A percentile compares a stretch with the other conserved stretches of the same genome.
These are phyloP conservation scores for Morone saxatilis DNA, from an alignment of 2,113 vertebrate genomes.

Conservation along the genomic window DNA sequence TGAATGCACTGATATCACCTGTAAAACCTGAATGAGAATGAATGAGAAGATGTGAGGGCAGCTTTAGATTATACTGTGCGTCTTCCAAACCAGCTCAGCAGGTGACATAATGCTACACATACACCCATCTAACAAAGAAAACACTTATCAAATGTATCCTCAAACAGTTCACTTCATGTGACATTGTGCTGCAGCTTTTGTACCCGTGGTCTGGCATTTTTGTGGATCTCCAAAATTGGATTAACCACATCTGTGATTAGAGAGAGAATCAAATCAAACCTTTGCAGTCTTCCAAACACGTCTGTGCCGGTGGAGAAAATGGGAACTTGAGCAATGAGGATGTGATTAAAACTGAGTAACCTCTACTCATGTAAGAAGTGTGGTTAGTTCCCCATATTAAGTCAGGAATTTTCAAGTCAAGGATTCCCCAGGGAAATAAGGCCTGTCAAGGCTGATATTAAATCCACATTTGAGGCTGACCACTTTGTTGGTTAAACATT, in stretches of 20 bases:
- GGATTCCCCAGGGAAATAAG: constrained; percentile 17
- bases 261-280: neutral
- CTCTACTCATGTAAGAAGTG: neutral
- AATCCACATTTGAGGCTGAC: constrained; percentile 27
- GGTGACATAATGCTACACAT: no score
- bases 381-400: constrained; percentile 25
- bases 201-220: no score
- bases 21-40: no score
- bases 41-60: no score
- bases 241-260: neutral
- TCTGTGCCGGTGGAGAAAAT: neutral
- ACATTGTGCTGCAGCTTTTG: no score
- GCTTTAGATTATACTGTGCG: no score
- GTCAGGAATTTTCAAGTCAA: constrained; percentile 1
- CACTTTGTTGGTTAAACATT: constrained; percentile 39
- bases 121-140: no score
- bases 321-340: neutral
- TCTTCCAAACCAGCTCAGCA: no score
- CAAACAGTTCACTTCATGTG: no score
- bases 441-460: constrained; percentile 25
- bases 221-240: no score
- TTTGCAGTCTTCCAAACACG: neutral
- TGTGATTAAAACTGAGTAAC: constrained; percentile 9
- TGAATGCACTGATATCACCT: no score
- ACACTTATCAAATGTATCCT: no score